phyloP scores from a whole-genome alignment of 2,113 vertebrate genomes.

The Crocuta crocuta region DNA sequence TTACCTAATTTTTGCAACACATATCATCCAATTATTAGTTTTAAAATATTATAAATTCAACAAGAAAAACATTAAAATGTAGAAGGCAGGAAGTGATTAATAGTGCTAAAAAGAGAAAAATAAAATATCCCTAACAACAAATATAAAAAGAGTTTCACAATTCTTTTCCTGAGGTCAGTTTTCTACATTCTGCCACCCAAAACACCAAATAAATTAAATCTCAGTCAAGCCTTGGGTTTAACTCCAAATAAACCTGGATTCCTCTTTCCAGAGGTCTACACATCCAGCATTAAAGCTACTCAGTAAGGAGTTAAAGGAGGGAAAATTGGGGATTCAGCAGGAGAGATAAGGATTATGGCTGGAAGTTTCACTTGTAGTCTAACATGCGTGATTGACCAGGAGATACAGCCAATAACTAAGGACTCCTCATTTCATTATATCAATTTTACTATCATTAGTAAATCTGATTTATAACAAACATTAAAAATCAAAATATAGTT shows the following conservation, averaged over 20 bases:
- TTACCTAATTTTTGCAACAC: background rate
- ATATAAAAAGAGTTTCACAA: background rate
- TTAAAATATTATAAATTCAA: constrained; percentile 15
- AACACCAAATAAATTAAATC: background rate
- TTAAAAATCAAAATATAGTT: background rate
- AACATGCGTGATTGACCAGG: background rate
- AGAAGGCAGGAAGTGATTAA: background rate
- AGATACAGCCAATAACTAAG: background rate
- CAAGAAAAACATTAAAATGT: background rate
- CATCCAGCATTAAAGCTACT: background rate
- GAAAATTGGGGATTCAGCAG: background rate
- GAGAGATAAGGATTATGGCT: background rate
- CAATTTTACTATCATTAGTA: background rate
- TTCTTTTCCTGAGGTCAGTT: background rate
- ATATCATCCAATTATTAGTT: background rate
- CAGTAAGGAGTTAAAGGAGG: background rate
- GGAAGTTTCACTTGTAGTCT: background rate
- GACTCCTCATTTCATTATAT: background rate
- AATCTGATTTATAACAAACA: background rate
- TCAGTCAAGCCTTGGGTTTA: background rate
- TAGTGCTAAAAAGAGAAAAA: background rate
- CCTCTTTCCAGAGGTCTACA: background rate
- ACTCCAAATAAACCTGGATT: background rate
- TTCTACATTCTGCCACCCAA: background rate
- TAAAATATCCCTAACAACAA: background rate